Base-by-base conservation (phyloP, 2,113 vertebrate genomes). In the Porphyrio hochstetteri region DNA sequence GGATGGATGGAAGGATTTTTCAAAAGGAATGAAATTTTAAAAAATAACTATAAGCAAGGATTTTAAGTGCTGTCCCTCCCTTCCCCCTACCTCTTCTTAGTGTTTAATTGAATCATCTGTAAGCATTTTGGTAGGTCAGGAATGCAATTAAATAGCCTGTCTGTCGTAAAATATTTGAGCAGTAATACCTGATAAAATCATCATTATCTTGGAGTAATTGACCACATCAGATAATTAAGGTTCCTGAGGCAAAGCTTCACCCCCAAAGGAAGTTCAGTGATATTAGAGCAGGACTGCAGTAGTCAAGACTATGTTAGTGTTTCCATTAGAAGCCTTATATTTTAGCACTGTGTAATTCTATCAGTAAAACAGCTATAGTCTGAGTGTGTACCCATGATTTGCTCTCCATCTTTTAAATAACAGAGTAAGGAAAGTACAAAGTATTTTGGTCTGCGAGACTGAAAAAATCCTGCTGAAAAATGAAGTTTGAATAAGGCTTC, bases 201-300 rank as follows among this genome's bases (percentile, higher is more conserved):
- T 96, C 97, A 97, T 97, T 97, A 97, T 97, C 95, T 96, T 95
- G 96, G 92, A 96, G 96, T 97, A 97, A 97, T 97, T 97, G 97
- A 97, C 97, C 97, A 97, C 94, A 97, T 97, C 97, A 97, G 95
- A 97, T 97, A 97, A 97, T 97, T 97, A 97, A 96, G 95, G 95
- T 95, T 97, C 97, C 96, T 90, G 96, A 97, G 97, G 97, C 97
- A 97, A 97, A 95, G 68, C 94, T 97, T 97, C 59, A 91, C 91
- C 96, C 95, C 72, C 74, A 91, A 92, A 97, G 80, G 90, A 97
- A 97, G 97, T 97, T 97, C 96, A 97, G 86, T 81, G 64, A 93
- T 97, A 95, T 95, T 91, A 96, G 53, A 90, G 83, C 88, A 94
- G 50, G 57, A 80, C 89, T 92, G 78, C 16, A 1, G 82, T 91